Percentiles rank a stretch among this genome's conserved stretches.
phyloP scores from a whole-genome alignment of 2,888 invertebrate genomes.

The Diarsia brunnea region DNA sequence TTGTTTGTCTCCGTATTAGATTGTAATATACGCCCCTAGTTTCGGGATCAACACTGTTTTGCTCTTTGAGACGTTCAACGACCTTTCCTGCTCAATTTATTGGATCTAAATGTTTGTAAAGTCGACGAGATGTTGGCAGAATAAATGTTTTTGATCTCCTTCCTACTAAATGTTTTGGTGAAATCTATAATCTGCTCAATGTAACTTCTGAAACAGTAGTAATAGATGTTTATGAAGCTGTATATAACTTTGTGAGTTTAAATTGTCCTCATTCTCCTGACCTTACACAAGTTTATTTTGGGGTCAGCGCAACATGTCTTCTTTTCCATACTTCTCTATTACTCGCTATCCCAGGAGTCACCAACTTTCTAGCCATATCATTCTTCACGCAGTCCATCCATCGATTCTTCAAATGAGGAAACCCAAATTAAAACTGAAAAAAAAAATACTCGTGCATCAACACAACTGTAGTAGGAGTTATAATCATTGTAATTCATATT shows the following conservation, averaged over 20 bases:
- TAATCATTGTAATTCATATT: slow-evolving; percentile 43
- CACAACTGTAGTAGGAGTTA: not conserved
- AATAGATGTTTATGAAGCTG: slow-evolving; percentile 10
- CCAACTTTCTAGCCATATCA: not conserved
- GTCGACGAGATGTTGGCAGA: slow-evolving; percentile 17
- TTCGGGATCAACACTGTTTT: slow-evolving; percentile 53
- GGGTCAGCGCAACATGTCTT: not conserved
- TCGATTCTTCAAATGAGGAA: slow-evolving; percentile 21
- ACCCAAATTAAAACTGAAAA: slow-evolving; percentile 11
- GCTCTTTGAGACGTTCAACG: slow-evolving; percentile 56
- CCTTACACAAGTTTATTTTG: not conserved
- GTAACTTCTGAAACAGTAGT: not conserved
- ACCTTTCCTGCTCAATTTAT: slow-evolving; percentile 50
- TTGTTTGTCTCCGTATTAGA: slow-evolving; percentile 50
- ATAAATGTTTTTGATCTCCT: slow-evolving; percentile 17
- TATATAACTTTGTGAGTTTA: not conserved
- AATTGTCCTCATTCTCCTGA: not conserved
- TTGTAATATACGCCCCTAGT: slow-evolving; percentile 60
- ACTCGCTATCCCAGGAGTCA: not conserved
- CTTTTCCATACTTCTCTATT: not conserved
- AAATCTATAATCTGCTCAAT: slow-evolving; percentile 28
- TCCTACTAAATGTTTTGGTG: slow-evolving; percentile 20
- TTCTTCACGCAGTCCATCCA: not conserved
- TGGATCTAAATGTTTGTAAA: slow-evolving; percentile 32
- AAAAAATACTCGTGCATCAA: slow-evolving; percentile 24